phyloP scores from a whole-genome alignment of 1,140 invertebrate genomes.

The Trissolcus basalis region DNA sequence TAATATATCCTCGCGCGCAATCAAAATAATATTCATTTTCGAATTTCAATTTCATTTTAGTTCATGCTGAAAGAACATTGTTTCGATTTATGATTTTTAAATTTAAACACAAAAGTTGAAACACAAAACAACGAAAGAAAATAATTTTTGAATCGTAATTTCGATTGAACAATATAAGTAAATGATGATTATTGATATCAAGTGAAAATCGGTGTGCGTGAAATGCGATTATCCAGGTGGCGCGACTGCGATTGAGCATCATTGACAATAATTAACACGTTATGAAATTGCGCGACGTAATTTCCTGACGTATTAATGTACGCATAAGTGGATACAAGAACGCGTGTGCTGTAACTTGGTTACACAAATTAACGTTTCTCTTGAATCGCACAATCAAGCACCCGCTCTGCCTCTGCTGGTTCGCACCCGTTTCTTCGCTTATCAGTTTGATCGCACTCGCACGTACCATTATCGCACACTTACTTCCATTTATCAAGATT shows the following conservation, averaged over 20 bases:
- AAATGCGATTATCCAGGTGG: slow-evolving; percentile 21
- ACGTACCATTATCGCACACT: slow-evolving; percentile 21
- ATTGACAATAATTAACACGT: slow-evolving; percentile 51
- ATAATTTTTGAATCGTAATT: no score
- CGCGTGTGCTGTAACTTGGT: slow-evolving; percentile 16
- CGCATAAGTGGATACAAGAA: slow-evolving; percentile 14
- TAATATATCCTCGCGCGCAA: slow-evolving; percentile 22
- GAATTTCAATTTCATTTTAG: no score
- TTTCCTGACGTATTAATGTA: slow-evolving; percentile 34
- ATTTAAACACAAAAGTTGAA: no score
- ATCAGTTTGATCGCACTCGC: slow-evolving; percentile 18
- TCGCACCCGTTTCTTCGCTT: slow-evolving; percentile 27
- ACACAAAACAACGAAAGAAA: no score
- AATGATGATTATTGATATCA: slow-evolving; percentile 19
- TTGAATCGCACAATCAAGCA: slow-evolving; percentile 18
- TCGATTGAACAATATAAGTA: slow-evolving; percentile 25
- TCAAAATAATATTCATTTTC: not conserved
- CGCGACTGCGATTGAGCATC: slow-evolving; percentile 23
- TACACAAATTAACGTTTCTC: slow-evolving; percentile 50
- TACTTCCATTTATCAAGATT: slow-evolving; percentile 35
- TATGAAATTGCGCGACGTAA: slow-evolving; percentile 49
- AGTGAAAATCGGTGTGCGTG: slow-evolving; percentile 9
- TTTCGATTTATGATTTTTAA: no score
- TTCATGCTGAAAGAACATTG: no score
- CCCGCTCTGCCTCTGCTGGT: slow-evolving; percentile 9